Evolutionary conservation across 1,140 invertebrate species (phyloP).

Genomic region (Trichogramma pretiosum): DNA sequence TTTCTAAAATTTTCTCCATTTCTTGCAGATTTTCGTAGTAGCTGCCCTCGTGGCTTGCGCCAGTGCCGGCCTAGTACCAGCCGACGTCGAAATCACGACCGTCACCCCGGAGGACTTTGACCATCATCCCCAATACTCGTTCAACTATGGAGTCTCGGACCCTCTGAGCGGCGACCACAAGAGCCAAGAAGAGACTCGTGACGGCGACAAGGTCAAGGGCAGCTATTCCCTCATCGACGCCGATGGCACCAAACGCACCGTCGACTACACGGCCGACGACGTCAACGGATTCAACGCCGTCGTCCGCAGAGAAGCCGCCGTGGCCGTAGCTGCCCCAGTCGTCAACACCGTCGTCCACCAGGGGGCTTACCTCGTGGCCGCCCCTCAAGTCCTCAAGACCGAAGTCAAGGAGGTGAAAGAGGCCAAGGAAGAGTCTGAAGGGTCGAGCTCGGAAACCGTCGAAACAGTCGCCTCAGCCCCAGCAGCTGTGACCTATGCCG

Average conservation of each 20-base stretch:
- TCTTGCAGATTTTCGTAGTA: constrained; percentile 38
- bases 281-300: constrained; percentile 52
- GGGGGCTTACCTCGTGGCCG: not conserved
- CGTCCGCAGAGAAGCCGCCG: constrained; percentile 47
- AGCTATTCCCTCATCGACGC: constrained; percentile 50
- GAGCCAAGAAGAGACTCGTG: constrained; percentile 28
- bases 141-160: constrained; percentile 37
- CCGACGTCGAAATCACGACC: not conserved
- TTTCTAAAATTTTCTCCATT: constrained; percentile 10
- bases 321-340: constrained; percentile 19
- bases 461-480: not conserved
- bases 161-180: constrained; percentile 2
- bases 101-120: constrained; percentile 34
- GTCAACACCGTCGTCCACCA: constrained; percentile 11
- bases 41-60: constrained; percentile 34
- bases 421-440: too few relatives aligned
- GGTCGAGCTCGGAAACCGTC: too few relatives aligned
- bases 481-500: constrained; percentile 1
- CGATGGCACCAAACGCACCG: constrained; percentile 48
- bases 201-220: constrained; percentile 48
- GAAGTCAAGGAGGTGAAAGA: too few relatives aligned
- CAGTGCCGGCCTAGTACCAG: constrained; percentile 11
- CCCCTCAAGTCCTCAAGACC: too few relatives aligned
- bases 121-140: constrained; percentile 48
- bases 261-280: constrained; percentile 46